Conservation (phyloP, 1,140 invertebrate genomes). For the Eupeodes corollae region DNA sequence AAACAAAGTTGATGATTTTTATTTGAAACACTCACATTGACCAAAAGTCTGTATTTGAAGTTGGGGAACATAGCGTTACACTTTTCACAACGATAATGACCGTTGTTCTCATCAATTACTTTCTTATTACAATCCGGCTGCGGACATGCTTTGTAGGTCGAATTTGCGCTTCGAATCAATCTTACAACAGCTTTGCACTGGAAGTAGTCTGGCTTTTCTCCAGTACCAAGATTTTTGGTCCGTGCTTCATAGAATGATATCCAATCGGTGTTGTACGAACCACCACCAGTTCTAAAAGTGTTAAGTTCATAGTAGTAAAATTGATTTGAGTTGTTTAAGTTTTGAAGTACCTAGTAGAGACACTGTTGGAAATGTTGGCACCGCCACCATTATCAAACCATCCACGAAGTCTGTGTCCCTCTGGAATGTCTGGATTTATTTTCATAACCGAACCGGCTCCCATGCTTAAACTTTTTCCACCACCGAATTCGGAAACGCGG, state of each 20-base stretch:
- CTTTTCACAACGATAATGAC: slow-evolving; percentile 87
- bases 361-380: slow-evolving; percentile 45
- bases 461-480: slow-evolving; percentile 47
- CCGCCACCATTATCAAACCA: slow-evolving; percentile 79
- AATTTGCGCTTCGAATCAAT: slow-evolving; percentile 50
- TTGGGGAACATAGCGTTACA: slow-evolving; percentile 74
- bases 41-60: slow-evolving; percentile 76
- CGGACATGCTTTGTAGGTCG: slow-evolving; percentile 84
- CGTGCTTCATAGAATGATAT: slow-evolving; percentile 63
- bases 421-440: slow-evolving; percentile 79
- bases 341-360: slow-evolving; percentile 45
- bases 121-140: slow-evolving; percentile 85
- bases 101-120: slow-evolving; percentile 72
- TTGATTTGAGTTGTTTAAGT: background rate
- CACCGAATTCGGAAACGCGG: slow-evolving; percentile 60
- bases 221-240: slow-evolving; percentile 47
- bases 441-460: slow-evolving; percentile 50
- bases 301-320: background rate
- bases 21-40: slow-evolving; percentile 50
- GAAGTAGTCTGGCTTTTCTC: slow-evolving; percentile 71
- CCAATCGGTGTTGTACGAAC: slow-evolving; percentile 43
- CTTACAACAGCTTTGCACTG: slow-evolving; percentile 56
- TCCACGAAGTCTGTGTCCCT: slow-evolving; percentile 72
- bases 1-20: no score
- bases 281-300: slow-evolving; percentile 21